A percentile compares a stretch with the other conserved stretches of the same genome.
phyloP scores from a whole-genome alignment of 2,888 invertebrate genomes.

The Carterocephalus palaemon region DNA sequence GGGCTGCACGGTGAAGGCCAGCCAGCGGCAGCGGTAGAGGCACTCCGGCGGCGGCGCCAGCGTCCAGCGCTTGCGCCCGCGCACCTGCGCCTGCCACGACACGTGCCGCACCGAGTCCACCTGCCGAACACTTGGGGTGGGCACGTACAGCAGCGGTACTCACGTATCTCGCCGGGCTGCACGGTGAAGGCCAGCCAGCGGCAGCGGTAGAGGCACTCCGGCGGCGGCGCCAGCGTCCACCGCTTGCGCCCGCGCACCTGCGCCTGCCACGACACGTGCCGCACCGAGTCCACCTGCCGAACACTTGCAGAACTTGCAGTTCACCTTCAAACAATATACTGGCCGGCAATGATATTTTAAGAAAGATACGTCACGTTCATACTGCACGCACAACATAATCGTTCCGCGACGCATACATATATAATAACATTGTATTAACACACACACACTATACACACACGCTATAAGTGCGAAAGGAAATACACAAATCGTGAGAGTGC shows the following conservation, averaged over 20 bases:
- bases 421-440: no score
- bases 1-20: constrained; percentile 86
- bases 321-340: no score
- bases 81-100: constrained; percentile 98
- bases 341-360: no score
- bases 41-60: constrained; percentile 97
- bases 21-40: constrained; percentile 83
- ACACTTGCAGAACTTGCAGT: no score
- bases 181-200: constrained; percentile 83
- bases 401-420: no score
- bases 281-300: constrained; percentile 90
- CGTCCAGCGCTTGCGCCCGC: constrained; percentile 92
- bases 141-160: no score
- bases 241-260: constrained; percentile 92
- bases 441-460: no score
- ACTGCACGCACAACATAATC: no score
- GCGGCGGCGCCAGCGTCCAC: constrained; percentile 95
- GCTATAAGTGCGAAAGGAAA: no score
- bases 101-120: constrained; percentile 95
- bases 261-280: constrained; percentile 97
- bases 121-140: no score
- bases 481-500: no score
- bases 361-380: no score
- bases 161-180: constrained; percentile 93
- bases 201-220: constrained; percentile 93